Percentiles rank a stretch among this genome's conserved stretches.
These are phyloP conservation scores for Hypsopygia costalis DNA, from an alignment of 2,888 invertebrate species.

Conservation along the genomic window DNA sequence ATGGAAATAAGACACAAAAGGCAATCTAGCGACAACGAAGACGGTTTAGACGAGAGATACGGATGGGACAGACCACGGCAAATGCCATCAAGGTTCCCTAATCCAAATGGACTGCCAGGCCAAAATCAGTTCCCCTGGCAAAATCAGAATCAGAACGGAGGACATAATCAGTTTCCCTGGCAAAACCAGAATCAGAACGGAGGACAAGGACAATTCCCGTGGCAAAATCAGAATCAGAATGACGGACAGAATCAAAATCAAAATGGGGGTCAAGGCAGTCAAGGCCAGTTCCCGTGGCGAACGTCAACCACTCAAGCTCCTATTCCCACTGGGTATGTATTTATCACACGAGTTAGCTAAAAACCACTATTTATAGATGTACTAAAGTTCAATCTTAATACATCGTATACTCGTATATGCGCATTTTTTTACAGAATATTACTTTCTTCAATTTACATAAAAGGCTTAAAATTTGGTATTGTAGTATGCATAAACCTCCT, in stretches of 20 bases:
- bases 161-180: constrained; percentile 11
- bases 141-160: constrained; percentile 15
- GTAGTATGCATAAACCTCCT: no score
- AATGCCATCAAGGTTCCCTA: constrained; percentile 3
- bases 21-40: constrained; percentile 28
- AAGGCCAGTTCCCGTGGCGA: no score
- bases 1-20: constrained; percentile 37
- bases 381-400: no score
- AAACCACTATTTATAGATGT: no score
- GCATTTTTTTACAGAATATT: no score
- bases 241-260: neutral
- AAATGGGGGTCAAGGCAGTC: constrained; percentile 8
- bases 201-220: constrained; percentile 7
- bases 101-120: no score
- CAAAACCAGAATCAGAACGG: constrained; percentile 10
- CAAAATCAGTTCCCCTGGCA: constrained; percentile 10
- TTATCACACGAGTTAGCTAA: no score
- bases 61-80: constrained; percentile 19
- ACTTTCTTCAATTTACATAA: no score
- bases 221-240: constrained; percentile 3
- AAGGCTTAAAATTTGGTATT: no score
- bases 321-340: neutral
- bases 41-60: constrained; percentile 52
- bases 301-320: constrained; percentile 3
- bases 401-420: no score